phyloP scores from a whole-genome alignment of 2,888 invertebrate genomes.

The Digitonthophagus gazella region DNA sequence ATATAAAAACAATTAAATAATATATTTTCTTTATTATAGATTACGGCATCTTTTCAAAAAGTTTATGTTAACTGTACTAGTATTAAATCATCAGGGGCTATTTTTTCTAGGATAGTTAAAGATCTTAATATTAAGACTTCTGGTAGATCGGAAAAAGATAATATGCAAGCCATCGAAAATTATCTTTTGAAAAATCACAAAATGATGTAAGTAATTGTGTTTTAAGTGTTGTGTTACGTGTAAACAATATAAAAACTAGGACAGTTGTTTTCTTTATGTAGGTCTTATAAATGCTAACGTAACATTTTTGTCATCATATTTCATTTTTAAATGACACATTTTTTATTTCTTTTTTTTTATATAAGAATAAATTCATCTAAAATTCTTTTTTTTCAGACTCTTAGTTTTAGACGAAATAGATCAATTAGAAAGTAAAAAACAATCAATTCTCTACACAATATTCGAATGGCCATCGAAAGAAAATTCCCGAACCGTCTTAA shows the following conservation, averaged over 20 bases:
- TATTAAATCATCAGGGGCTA: slow-evolving; percentile 76
- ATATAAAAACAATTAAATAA: no score
- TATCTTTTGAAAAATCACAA: slow-evolving; percentile 65
- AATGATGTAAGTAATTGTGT: slow-evolving; percentile 64
- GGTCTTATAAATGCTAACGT: no score
- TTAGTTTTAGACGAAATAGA: slow-evolving; percentile 95
- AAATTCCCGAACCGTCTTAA: slow-evolving; percentile 70
- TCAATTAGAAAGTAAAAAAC: slow-evolving; percentile 79
- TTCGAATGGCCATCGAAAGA: slow-evolving; percentile 87
- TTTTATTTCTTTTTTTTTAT: background rate
- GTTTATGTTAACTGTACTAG: slow-evolving; percentile 87
- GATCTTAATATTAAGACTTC: slow-evolving; percentile 63
- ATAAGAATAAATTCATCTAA: no score
- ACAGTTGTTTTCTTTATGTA: no score
- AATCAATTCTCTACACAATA: slow-evolving; percentile 85
- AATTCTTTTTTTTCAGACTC: slow-evolving; percentile 59
- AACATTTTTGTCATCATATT: no score
- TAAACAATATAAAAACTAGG: background rate
- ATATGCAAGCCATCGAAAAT: slow-evolving; percentile 66
- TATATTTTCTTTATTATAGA: slow-evolving; percentile 48
- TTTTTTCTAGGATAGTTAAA: slow-evolving; percentile 74
- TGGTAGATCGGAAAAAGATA: slow-evolving; percentile 65
- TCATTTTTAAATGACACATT: background rate
- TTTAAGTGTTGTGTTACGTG: background rate
- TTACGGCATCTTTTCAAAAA: slow-evolving; percentile 56